Conservation (phyloP, 2,797 vertebrate species). For the Thaleichthys pacificus region DNA sequence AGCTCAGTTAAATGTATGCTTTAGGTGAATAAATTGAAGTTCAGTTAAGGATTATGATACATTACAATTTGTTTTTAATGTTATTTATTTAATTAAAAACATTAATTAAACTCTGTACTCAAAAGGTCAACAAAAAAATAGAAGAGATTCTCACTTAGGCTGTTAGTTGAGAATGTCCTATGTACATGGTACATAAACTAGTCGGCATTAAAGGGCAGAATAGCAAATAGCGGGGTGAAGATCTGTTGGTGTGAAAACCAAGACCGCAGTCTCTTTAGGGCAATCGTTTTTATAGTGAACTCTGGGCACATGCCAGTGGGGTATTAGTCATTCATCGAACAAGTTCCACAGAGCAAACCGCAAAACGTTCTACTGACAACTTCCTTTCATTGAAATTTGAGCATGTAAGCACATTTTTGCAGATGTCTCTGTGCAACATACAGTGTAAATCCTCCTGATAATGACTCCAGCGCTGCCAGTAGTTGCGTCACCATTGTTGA, state of each 20-base stretch:
- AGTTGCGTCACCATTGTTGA: conserved; percentile 45
- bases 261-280: conserved; percentile 64
- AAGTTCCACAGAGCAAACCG: conserved; percentile 73
- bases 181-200: conserved; percentile 52
- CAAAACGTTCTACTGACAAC: conserved; percentile 66
- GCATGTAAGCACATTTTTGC: conserved; percentile 59
- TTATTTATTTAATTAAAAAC: no score
- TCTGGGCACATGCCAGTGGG: conserved; percentile 71
- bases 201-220: conserved; percentile 34
- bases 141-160: conserved; percentile 34
- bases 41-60: neutral
- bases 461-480: conserved; percentile 35
- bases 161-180: conserved; percentile 63
- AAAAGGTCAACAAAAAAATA: conserved; percentile 25
- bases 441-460: conserved; percentile 47
- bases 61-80: no score
- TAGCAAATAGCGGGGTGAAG: conserved; percentile 65
- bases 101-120: neutral
- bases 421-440: conserved; percentile 45
- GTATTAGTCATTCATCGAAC: conserved; percentile 73
- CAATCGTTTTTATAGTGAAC: conserved; percentile 75
- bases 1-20: neutral
- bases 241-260: conserved; percentile 66
- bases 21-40: neutral
- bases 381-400: conserved; percentile 70